These are phyloP conservation scores for Salvelinus sp. DNA, from an alignment of 2,113 vertebrate species.

Conservation along the genomic window DNA sequence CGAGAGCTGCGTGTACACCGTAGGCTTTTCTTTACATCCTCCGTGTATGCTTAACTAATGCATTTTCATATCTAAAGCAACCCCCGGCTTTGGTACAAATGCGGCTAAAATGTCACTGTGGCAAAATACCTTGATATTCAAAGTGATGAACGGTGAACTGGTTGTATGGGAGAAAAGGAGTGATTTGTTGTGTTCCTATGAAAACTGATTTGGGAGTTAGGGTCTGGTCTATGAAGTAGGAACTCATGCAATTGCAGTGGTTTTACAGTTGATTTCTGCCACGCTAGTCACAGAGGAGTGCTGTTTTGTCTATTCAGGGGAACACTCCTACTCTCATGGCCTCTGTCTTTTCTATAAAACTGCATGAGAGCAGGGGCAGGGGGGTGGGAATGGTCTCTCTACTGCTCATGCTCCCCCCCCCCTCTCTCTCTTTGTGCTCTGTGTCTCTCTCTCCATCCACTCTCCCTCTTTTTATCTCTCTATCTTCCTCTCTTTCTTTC, in stretches of 20 bases:
- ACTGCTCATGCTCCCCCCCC: slow-evolving; percentile 15
- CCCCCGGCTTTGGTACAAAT: slow-evolving; percentile 54
- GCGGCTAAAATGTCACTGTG: slow-evolving; percentile 53
- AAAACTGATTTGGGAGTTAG: slow-evolving; percentile 32
- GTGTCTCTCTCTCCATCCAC: slow-evolving; percentile 11
- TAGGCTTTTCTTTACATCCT: slow-evolving; percentile 56
- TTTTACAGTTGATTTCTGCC: slow-evolving; percentile 37
- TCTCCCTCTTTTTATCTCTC: not conserved
- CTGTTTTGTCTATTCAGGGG: slow-evolving; percentile 47
- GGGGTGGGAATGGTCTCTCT: slow-evolving; percentile 54
- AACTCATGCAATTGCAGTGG: slow-evolving; percentile 16
- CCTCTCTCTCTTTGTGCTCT: not conserved
- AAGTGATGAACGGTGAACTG: not conserved
- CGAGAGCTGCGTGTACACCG: slow-evolving; percentile 57
- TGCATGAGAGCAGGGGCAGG: slow-evolving; percentile 34
- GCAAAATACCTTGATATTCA: slow-evolving; percentile 45
- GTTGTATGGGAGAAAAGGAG: slow-evolving; percentile 55
- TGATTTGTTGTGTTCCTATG: slow-evolving; percentile 43
- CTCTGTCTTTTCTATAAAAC: slow-evolving; percentile 53
- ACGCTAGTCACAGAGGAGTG: slow-evolving; percentile 43
- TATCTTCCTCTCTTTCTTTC: not conserved
- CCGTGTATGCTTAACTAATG: slow-evolving; percentile 52
- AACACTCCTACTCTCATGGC: slow-evolving; percentile 8
- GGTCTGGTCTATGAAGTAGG: not conserved
- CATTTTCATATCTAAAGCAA: slow-evolving; percentile 60